These are phyloP conservation scores for Pegoplata infirma DNA, from an alignment of 2,888 invertebrate species.

Conservation along the genomic window DNA sequence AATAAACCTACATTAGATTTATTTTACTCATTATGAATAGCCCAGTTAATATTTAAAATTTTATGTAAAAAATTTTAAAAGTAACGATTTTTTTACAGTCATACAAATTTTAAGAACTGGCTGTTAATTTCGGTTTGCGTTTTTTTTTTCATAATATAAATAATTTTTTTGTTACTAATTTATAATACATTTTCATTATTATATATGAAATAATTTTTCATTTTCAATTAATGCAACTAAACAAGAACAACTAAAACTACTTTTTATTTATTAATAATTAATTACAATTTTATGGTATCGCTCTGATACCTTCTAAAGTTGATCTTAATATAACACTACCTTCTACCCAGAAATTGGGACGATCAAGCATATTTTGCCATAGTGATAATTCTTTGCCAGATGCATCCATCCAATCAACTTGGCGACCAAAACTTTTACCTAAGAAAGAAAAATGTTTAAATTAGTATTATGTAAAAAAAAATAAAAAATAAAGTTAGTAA, in stretches of 20 bases:
- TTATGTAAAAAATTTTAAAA: too few species aligned
- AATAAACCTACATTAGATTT: too few species aligned
- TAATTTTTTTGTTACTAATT: not conserved
- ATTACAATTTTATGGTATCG: constrained; percentile 70
- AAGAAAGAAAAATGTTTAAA: constrained; percentile 69
- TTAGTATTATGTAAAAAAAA: constrained; percentile 18
- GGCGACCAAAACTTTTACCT: constrained; percentile 92
- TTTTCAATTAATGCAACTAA: constrained; percentile 12
- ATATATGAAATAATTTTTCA: not conserved
- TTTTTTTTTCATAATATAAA: not conserved
- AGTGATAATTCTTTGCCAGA: constrained; percentile 91
- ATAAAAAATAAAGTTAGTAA: not conserved
- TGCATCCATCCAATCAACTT: constrained; percentile 97
- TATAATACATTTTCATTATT: constrained; percentile 26
- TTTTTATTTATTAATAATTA: constrained; percentile 18
- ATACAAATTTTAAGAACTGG: too few species aligned
- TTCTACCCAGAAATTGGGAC: constrained; percentile 98
- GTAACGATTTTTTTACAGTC: too few species aligned
- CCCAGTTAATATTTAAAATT: too few species aligned
- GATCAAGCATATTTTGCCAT: constrained; percentile 96
- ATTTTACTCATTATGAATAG: too few species aligned
- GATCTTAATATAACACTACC: constrained; percentile 91
- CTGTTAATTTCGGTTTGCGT: not conserved
- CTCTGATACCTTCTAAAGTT: constrained; percentile 81
- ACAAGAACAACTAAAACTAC: constrained; percentile 8